Base-by-base conservation (phyloP, 53 echinoderm and acorn worm genomes). In the Paracentrotus lividus region DNA sequence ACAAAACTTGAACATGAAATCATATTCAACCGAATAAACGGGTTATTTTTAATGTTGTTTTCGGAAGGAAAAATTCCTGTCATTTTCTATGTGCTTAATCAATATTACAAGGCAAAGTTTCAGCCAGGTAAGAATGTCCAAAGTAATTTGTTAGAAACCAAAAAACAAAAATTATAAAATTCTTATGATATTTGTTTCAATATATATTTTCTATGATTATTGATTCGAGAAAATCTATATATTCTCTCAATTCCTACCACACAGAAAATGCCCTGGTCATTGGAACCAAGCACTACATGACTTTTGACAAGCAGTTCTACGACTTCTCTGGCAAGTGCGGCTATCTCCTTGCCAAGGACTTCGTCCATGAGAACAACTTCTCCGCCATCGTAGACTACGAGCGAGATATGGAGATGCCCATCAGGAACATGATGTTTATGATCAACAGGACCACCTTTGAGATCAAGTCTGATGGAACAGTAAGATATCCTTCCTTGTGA, bases 281-380 rank as follows among this genome's bases (percentile, higher is more conserved):
- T 44, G 96, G 97, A 38, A 53, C 88, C 84, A 77, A 97, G 64
- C 99, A 99, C 85, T 99, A 93, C 96, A 94, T 94, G 96, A 99
- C 99, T 77, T 99, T 96, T 91, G 99, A 99, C 93, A 94, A 96
- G 55, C 85, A 90, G 23, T 96, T 93, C 94, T 99, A 96, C 51
- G 99, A 95, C 93, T 99, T 96, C 95, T 95, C 96, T 78, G 94
- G 96, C 16, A 94, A 95, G 18, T 99, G 99, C 59, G 96, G 96
- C 93, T 98, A 96, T 94, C 88, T 99, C 45, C 86, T 99, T 44
- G 99, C 99, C 49, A 95, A 95, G 57, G 99, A 99, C 65, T 99
- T 99, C 92, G 95, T 96, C 42, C 92, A 92, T 43, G 96, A 99
- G 84, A 95, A 94, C 49, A 96, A 96, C 94, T 99, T 99, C 95